A percentile compares a stretch with the other conserved stretches of the same genome.
These are phyloP conservation scores for Pseudococcus longispinus DNA, from an alignment of 2,888 invertebrate species.

Conservation along the genomic window DNA sequence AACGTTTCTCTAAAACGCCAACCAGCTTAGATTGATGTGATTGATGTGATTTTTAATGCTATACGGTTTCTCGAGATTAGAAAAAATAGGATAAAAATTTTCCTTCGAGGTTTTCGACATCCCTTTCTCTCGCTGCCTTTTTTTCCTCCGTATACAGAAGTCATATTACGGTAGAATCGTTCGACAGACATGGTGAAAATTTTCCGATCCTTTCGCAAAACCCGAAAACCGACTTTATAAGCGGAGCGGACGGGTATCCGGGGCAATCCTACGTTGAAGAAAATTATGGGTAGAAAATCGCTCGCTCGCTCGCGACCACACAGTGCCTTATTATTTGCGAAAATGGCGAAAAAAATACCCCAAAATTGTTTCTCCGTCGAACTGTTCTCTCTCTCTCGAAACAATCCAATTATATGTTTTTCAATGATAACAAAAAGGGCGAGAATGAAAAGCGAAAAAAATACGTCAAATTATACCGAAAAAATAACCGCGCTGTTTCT, in stretches of 20 bases:
- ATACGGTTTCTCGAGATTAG: background rate
- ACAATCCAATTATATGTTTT: slow-evolving; percentile 31
- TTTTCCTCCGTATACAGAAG: background rate
- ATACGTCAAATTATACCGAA: background rate
- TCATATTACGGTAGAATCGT: background rate
- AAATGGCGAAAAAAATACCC: background rate
- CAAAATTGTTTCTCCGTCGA: slow-evolving; percentile 2
- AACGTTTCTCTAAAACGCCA: background rate
- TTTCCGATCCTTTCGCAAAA: background rate
- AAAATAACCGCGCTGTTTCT: background rate
- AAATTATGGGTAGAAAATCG: background rate
- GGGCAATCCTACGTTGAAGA: background rate
- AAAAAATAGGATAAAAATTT: background rate
- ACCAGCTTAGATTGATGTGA: slow-evolving; percentile 12
- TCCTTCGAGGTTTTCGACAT: background rate
- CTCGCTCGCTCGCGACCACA: background rate
- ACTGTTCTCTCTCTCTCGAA: background rate
- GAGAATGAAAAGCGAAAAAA: background rate
- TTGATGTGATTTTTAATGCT: slow-evolving; percentile 25
- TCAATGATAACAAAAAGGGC: background rate
- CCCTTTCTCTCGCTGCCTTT: background rate
- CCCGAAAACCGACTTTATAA: background rate
- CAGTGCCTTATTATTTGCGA: background rate
- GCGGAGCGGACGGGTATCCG: background rate
- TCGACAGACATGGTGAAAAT: background rate